Percentiles rank a stretch among this genome's conserved stretches.
Evolutionary conservation across 2,113 vertebrate species (phyloP).

Genomic region (Dromiciops gliroides): DNA sequence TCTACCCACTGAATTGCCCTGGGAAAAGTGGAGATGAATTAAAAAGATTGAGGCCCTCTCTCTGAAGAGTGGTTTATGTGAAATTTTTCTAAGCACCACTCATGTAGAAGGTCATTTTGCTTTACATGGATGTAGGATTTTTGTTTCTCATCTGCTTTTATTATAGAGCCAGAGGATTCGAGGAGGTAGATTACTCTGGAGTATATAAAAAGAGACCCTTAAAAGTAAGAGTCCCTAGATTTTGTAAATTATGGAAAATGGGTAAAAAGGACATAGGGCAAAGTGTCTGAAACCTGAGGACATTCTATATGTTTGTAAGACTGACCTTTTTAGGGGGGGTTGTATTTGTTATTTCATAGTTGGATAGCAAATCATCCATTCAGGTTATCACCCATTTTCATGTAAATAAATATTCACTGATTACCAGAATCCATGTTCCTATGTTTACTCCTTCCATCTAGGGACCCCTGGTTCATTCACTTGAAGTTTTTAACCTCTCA

Average conservation of each 20-base stretch:
- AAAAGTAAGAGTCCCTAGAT: not conserved
- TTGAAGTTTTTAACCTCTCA: not conserved
- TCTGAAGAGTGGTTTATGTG: slow-evolving; percentile 59
- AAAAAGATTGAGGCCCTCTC: slow-evolving; percentile 63
- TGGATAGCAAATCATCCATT: slow-evolving; percentile 64
- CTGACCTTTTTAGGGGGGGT: slow-evolving; percentile 42
- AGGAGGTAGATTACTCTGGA: not conserved
- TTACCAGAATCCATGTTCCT: not conserved
- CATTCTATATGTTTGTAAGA: not conserved
- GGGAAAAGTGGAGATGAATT: slow-evolving; percentile 61
- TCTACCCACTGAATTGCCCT: slow-evolving; percentile 56
- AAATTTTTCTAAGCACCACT: slow-evolving; percentile 62
- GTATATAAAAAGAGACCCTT: not conserved
- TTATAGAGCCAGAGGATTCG: slow-evolving; percentile 36
- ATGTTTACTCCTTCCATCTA: not conserved
- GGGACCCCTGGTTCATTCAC: not conserved
- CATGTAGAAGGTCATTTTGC: slow-evolving; percentile 68
- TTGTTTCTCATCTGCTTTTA: slow-evolving; percentile 65
- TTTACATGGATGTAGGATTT: slow-evolving; percentile 61
- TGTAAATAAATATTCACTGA: not conserved
- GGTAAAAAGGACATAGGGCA: slow-evolving; percentile 42
- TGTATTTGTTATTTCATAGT: slow-evolving; percentile 75
- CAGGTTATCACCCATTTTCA: not conserved
- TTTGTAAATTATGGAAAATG: slow-evolving; percentile 46
- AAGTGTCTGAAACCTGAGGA: not conserved